A percentile compares a stretch with the other conserved stretches of the same genome.
Conservation (phyloP, 2,888 invertebrate genomes). For the Syrista parreyssii region DNA sequence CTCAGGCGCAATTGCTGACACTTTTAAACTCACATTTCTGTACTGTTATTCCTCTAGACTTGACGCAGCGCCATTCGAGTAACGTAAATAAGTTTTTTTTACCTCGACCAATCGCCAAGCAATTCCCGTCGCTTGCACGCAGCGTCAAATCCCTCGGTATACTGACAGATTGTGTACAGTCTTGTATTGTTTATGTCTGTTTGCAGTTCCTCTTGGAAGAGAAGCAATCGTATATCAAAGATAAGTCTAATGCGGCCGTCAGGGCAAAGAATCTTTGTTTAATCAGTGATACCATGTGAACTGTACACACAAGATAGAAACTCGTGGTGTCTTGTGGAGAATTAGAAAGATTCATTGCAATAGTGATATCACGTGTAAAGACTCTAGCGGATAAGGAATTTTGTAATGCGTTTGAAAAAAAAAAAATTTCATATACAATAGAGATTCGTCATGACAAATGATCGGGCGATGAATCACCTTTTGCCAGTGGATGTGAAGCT, state of each 20-base stretch:
- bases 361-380: not conserved
- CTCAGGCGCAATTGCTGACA: not conserved
- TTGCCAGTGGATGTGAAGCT: not conserved
- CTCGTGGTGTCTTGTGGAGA: not conserved
- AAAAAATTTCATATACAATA: not conserved
- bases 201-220: not conserved
- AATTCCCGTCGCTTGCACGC: not conserved
- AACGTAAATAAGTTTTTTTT: not conserved
- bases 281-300: not conserved
- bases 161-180: not conserved
- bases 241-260: not conserved
- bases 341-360: not conserved
- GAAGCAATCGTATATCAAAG: not conserved
- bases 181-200: not conserved
- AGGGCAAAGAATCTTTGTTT: not conserved
- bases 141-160: not conserved
- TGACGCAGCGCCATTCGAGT: too few relatives aligned
- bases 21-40: not conserved
- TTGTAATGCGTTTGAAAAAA: not conserved
- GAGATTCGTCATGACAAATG: not conserved
- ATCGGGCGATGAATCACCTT: not conserved
- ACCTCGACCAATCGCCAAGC: not conserved
- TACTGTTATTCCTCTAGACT: too few relatives aligned
- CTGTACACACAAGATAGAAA: not conserved
- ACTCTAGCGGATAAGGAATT: not conserved